Conservation (phyloP, 1,140 invertebrate species). For the Globodera ellingtonae region DNA sequence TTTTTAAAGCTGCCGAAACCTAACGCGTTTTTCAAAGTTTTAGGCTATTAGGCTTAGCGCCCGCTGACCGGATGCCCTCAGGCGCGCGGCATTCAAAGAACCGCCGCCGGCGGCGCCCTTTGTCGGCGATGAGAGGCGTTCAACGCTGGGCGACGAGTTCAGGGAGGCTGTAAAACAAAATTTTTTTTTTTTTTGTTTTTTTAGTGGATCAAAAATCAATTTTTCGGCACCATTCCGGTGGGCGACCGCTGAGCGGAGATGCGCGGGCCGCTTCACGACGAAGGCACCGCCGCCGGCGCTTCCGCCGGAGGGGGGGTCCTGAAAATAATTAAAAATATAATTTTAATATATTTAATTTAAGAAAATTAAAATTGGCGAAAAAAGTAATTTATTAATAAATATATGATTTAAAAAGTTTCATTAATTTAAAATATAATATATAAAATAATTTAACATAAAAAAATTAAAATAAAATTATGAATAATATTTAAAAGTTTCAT, state of each 20-base stretch:
- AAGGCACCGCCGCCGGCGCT: slow-evolving; percentile 1
- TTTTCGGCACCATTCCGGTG: background rate
- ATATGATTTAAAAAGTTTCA: too few species aligned
- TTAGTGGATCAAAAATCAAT: background rate
- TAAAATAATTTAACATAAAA: too few species aligned
- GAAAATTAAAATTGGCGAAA: too few species aligned
- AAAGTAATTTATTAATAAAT: too few species aligned
- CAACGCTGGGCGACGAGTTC: background rate
- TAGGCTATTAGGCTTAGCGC: background rate
- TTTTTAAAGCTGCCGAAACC: background rate
- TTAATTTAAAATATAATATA: too few species aligned
- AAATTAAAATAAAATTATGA: background rate
- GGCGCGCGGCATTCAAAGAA: background rate
- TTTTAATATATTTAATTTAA: too few species aligned
- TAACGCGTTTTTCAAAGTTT: background rate
- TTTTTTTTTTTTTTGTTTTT: too few species aligned
- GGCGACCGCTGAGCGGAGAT: slow-evolving; percentile 12
- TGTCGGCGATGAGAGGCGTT: background rate
- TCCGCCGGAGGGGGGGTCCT: background rate
- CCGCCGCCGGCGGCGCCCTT: background rate
- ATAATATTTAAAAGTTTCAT: background rate
- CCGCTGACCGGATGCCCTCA: background rate
- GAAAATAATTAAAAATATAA: background rate
- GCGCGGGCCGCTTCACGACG: slow-evolving; percentile 10
- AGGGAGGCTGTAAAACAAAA: background rate